Percentiles rank a stretch among this genome's conserved stretches.
These are phyloP conservation scores for Gryllus bimaculatus DNA, from an alignment of 1,140 invertebrate species.

Conservation along the genomic window DNA sequence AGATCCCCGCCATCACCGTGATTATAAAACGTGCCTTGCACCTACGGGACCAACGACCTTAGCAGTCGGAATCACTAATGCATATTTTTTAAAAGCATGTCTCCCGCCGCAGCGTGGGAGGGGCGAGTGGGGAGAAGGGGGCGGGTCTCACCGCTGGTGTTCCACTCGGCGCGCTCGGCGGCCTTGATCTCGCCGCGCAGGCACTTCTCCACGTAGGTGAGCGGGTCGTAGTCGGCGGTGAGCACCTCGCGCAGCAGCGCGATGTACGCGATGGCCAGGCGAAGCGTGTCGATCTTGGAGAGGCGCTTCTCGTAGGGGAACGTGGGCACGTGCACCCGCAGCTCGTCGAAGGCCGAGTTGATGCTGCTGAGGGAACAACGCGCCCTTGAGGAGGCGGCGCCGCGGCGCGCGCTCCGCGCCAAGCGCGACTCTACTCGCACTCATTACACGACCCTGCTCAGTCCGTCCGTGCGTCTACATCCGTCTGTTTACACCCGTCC, in stretches of 20 bases:
- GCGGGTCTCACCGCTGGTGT: conserved; percentile 78
- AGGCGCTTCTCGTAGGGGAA: conserved; percentile 97
- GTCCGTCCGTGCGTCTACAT: too few species aligned
- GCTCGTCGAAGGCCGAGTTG: conserved; percentile 95
- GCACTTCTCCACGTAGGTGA: conserved; percentile 89
- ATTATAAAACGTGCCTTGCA: too few species aligned
- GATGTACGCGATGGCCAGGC: conserved; percentile 94
- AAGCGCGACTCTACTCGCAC: too few species aligned
- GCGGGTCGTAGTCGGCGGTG: conserved; percentile 79
- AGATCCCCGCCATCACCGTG: too few species aligned
- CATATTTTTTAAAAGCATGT: too few species aligned
- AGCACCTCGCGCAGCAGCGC: conserved; percentile 84
- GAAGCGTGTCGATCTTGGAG: conserved; percentile 93
- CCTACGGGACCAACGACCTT: too few species aligned
- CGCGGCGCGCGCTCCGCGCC: not conserved
- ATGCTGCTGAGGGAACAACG: conserved; percentile 71
- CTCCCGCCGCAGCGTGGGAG: too few species aligned
- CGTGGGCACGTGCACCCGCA: conserved; percentile 90
- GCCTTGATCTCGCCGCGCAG: conserved; percentile 74
- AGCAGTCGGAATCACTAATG: too few species aligned
- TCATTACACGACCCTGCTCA: too few species aligned
- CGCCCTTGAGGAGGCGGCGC: conserved; percentile 7
- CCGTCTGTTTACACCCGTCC: too few species aligned
- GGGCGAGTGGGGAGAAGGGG: not conserved
- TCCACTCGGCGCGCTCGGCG: conserved; percentile 81